These are phyloP conservation scores for Xenopus petersii DNA, from an alignment of 2,797 vertebrate genomes.

Conservation along the genomic window DNA sequence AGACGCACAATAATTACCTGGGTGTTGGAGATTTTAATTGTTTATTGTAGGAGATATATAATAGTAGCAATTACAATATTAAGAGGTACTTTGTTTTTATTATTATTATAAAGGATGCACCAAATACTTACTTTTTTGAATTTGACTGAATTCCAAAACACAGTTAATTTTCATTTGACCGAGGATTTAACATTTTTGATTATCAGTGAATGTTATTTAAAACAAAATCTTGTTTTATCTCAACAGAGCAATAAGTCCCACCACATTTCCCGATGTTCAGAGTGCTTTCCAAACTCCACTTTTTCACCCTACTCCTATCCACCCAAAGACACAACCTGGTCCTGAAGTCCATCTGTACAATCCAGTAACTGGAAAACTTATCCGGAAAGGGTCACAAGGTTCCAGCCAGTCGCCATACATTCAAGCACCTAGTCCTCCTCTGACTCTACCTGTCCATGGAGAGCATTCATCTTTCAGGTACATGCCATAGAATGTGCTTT, in stretches of 20 bases:
- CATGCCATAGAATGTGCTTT: conserved; percentile 22
- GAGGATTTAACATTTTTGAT: no score
- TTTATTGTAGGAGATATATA: no score
- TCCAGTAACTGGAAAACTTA: conserved; percentile 89
- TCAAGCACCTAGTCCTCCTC: conserved; percentile 67
- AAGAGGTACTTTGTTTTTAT: no score
- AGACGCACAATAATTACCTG: no score
- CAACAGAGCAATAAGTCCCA: conserved; percentile 83
- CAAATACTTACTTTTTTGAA: no score
- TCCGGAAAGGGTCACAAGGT: conserved; percentile 74
- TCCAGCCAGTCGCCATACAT: conserved; percentile 65
- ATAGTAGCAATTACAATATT: no score
- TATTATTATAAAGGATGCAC: no score
- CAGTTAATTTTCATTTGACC: no score
- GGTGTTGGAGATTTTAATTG: no score
- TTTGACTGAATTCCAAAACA: no score
- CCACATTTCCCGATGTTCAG: conserved; percentile 73
- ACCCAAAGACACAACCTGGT: conserved; percentile 68
- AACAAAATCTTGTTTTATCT: neutral
- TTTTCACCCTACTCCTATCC: conserved; percentile 78
- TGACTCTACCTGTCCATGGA: conserved; percentile 66
- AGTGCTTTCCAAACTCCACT: conserved; percentile 66
- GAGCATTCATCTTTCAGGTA: conserved; percentile 88
- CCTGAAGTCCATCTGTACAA: conserved; percentile 88
- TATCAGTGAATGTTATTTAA: no score